These are phyloP conservation scores for Brachionus rubens DNA, from an alignment of 1,140 invertebrate species.

Conservation along the genomic window DNA sequence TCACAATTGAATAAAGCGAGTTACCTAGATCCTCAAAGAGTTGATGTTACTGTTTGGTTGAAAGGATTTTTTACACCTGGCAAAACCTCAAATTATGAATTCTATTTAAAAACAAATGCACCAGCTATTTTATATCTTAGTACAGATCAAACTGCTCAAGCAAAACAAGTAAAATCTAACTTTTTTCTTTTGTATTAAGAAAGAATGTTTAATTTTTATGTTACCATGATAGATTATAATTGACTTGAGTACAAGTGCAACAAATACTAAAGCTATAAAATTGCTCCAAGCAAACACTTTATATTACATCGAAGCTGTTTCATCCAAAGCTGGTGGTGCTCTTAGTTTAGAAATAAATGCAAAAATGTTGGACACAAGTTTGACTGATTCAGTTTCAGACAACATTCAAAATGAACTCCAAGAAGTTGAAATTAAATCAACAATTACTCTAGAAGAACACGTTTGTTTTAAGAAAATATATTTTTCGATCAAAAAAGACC, in stretches of 20 bases:
- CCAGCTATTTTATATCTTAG: conserved; percentile 1
- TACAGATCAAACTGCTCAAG: background rate
- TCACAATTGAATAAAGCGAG: background rate
- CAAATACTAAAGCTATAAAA: background rate
- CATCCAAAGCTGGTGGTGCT: background rate
- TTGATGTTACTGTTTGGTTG: conserved; percentile 13
- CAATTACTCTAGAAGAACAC: background rate
- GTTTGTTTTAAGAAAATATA: too few species aligned
- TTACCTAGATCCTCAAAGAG: background rate
- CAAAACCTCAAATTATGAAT: conserved; percentile 19
- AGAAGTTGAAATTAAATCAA: conserved; percentile 23
- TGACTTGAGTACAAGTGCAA: background rate
- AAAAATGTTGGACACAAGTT: conserved; percentile 25
- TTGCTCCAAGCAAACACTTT: background rate
- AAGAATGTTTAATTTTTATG: background rate
- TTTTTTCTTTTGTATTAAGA: background rate
- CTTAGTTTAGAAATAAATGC: background rate
- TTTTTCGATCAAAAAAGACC: too few species aligned
- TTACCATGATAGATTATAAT: background rate
- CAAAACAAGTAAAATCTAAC: background rate
- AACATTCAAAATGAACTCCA: conserved; percentile 29
- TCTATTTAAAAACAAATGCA: conserved; percentile 8
- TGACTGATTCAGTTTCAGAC: conserved; percentile 34
- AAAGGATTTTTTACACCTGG: background rate
- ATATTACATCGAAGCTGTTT: conserved; percentile 22